Conservation (phyloP, 1,140 invertebrate genomes). For the Ceratina australensis region DNA sequence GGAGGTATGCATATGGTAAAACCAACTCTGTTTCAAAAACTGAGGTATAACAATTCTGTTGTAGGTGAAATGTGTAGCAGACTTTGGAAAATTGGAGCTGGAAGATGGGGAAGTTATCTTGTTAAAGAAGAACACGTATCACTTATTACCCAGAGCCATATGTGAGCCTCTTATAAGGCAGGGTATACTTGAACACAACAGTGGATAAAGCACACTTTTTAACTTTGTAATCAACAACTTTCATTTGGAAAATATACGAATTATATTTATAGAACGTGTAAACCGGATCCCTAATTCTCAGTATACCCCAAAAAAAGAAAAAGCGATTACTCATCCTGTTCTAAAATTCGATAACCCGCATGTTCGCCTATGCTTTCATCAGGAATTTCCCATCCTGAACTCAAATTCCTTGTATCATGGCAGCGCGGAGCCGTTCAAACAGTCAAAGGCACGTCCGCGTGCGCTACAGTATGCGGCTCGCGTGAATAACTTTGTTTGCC, state of each 20-base stretch:
- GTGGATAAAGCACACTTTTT: constrained; percentile 12
- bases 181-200: constrained; percentile 91
- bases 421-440: neutral
- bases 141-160: constrained; percentile 92
- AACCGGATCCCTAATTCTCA: too few species aligned
- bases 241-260: constrained; percentile 20
- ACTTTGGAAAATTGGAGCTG: constrained; percentile 96
- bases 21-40: neutral
- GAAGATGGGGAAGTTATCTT: constrained; percentile 94
- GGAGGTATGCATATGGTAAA: constrained; percentile 81
- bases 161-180: constrained; percentile 95
- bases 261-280: neutral
- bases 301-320: too few species aligned
- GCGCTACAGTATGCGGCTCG: neutral
- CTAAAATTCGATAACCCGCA: constrained; percentile 26
- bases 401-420: neutral
- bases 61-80: constrained; percentile 90
- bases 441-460: neutral
- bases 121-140: constrained; percentile 95
- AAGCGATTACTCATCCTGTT: neutral
- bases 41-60: constrained; percentile 45
- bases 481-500: neutral
- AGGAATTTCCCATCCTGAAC: constrained; percentile 29
- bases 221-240: neutral
- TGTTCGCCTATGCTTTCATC: neutral